Evolutionary conservation across 2,113 vertebrate species (phyloP).

Genomic region (Cyanoliseus patagonus): DNA sequence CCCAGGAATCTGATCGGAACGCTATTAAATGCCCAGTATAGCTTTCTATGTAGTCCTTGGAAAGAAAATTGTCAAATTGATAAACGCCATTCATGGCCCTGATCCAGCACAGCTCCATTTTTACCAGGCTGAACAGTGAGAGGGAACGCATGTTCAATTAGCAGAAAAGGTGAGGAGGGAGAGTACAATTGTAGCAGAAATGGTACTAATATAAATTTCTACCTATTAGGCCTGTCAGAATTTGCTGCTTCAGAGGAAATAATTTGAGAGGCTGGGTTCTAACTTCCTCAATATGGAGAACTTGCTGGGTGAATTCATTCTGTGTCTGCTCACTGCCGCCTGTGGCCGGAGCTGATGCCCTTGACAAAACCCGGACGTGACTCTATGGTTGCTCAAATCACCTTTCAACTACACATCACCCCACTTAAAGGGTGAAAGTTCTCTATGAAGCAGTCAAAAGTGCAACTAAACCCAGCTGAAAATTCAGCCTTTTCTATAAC

Average conservation of each 20-base stretch:
- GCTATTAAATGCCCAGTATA: neutral
- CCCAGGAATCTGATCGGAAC: neutral
- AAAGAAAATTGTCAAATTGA: neutral
- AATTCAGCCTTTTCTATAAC: neutral
- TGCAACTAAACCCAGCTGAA: neutral
- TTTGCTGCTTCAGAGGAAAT: neutral
- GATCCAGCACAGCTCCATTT: neutral
- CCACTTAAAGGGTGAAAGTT: neutral
- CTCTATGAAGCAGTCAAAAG: neutral
- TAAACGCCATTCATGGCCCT: neutral
- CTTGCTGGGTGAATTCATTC: neutral
- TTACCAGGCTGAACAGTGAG: neutral
- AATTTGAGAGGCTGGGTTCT: neutral
- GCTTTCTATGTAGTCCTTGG: neutral
- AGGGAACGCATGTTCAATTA: neutral
- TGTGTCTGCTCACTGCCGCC: accelerated
- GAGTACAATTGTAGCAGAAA: neutral
- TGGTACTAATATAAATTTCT: neutral
- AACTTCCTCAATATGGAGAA: accelerated
- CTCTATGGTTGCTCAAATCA: neutral
- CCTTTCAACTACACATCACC: neutral
- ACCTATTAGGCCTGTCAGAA: neutral
- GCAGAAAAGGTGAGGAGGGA: no score
- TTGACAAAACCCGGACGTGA: neutral
- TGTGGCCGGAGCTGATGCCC: accelerated